phyloP scores from a whole-genome alignment of 2,888 invertebrate species.

The Caenorhabditis imperialis region DNA sequence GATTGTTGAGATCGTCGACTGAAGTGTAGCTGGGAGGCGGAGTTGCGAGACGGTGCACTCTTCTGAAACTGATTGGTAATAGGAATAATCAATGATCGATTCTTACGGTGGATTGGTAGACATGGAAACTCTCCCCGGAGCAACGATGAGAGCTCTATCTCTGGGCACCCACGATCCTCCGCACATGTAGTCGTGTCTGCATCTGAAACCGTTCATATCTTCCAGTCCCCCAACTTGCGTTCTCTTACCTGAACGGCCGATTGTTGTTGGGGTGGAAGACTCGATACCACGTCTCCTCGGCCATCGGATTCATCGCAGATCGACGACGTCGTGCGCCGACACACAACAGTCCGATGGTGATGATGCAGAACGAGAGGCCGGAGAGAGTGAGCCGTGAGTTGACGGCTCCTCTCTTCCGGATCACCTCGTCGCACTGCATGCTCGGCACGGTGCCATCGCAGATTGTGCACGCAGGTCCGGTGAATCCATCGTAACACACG shows the following conservation, averaged over 20 bases:
- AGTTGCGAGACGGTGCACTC: constrained; percentile 57
- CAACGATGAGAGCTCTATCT: constrained; percentile 59
- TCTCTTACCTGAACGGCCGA: constrained; percentile 47
- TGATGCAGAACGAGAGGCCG: constrained; percentile 69
- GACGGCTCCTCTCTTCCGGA: constrained; percentile 50
- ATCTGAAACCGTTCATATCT: constrained; percentile 45
- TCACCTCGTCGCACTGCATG: constrained; percentile 46
- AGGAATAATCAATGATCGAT: no score
- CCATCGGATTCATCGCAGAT: constrained; percentile 44
- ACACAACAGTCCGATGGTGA: constrained; percentile 68
- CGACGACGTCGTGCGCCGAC: constrained; percentile 61
- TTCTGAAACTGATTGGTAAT: constrained; percentile 25
- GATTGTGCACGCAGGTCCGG: constrained; percentile 56
- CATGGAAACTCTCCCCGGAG: constrained; percentile 58
- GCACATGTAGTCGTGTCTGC: constrained; percentile 64
- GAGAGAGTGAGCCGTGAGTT: constrained; percentile 67
- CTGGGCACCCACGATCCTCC: constrained; percentile 65
- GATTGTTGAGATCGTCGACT: constrained; percentile 53
- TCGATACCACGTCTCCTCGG: constrained; percentile 64
- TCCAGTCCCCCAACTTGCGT: neutral
- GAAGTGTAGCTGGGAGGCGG: constrained; percentile 66
- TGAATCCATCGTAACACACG: constrained; percentile 52
- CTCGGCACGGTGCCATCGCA: constrained; percentile 46
- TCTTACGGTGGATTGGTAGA: constrained; percentile 45
- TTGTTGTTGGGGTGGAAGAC: constrained; percentile 60